Conservation (phyloP, 2,113 vertebrate genomes). For the Taurulus bubalis region DNA sequence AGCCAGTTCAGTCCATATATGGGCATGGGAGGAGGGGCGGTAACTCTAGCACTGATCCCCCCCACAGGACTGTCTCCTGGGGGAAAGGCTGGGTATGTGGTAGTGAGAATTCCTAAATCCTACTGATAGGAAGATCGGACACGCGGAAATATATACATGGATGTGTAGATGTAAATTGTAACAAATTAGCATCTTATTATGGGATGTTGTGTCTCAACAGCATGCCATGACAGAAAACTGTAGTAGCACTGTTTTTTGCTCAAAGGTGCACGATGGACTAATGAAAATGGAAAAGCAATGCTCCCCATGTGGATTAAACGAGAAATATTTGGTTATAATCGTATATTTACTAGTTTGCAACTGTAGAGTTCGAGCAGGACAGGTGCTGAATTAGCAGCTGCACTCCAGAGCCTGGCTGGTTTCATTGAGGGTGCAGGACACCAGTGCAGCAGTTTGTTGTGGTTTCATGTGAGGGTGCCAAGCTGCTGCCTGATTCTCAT, state of each 20-base stretch:
- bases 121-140: constrained; percentile 28
- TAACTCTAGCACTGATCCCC: constrained; percentile 50
- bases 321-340: background rate
- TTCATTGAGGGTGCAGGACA: background rate
- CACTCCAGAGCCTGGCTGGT: background rate
- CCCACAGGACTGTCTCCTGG: constrained; percentile 49
- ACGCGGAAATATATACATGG: background rate
- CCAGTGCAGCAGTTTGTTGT: constrained; percentile 27
- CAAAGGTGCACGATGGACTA: background rate
- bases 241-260: background rate
- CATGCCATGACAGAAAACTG: constrained; percentile 7
- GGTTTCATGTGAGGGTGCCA: constrained; percentile 21
- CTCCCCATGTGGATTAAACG: background rate
- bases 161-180: background rate
- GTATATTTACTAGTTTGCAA: background rate
- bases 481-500: constrained; percentile 29
- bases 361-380: background rate
- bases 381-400: constrained; percentile 23
- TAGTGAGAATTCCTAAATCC: constrained; percentile 54
- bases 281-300: background rate
- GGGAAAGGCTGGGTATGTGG: constrained; percentile 50
- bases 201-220: background rate
- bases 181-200: background rate
- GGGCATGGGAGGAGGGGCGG: constrained; percentile 81
- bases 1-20: constrained; percentile 77